Conservation (phyloP, 2,797 vertebrate genomes). For the Octomys mimax region DNA sequence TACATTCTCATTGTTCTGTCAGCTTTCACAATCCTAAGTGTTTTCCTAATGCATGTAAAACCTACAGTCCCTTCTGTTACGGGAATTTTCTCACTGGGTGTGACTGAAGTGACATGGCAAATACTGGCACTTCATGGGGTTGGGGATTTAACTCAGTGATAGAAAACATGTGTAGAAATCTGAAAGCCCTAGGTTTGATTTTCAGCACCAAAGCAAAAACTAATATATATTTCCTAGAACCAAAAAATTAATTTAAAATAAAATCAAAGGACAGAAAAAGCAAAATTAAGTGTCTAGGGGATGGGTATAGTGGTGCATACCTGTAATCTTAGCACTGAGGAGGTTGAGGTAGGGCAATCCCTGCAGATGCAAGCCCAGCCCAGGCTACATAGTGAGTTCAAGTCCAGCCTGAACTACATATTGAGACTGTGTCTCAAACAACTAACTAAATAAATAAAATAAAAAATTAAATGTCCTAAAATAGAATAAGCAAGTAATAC, state of each 20-base stretch:
- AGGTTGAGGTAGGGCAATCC: neutral
- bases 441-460: neutral
- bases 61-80: neutral
- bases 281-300: neutral
- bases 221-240: neutral
- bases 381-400: neutral
- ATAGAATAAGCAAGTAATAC: slow-evolving; percentile 2
- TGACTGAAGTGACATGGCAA: neutral
- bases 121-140: neutral
- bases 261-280: neutral
- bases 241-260: neutral
- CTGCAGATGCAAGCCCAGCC: neutral
- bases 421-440: neutral
- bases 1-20: neutral
- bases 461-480: neutral
- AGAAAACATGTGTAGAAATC: too few species aligned
- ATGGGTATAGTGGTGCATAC: neutral
- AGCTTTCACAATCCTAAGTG: neutral
- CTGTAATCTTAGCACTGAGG: neutral
- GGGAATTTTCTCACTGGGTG: neutral
- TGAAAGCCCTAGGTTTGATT: too few species aligned
- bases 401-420: neutral
- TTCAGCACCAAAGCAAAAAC: too few species aligned
- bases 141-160: too few species aligned
- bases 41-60: neutral